phyloP scores from a whole-genome alignment of 2,888 invertebrate species.

The Resseliella maxima region DNA sequence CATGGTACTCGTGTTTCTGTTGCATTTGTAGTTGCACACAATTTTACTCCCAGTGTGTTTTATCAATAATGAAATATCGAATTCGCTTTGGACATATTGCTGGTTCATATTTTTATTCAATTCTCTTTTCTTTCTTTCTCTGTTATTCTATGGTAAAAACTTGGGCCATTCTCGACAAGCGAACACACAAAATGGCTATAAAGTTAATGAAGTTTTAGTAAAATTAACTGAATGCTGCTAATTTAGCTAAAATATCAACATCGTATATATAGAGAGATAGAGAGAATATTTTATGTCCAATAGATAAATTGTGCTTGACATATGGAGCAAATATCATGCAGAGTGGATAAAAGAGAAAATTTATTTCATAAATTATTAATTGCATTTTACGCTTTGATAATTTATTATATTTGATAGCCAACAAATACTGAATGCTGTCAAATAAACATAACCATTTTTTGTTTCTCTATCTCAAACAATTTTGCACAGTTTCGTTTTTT shows the following conservation, averaged over 20 bases:
- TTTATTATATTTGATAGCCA: neutral
- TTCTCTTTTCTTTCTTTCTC: neutral
- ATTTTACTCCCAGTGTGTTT: neutral
- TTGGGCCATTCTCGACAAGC: too few species aligned
- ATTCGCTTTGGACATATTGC: neutral
- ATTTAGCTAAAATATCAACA: too few species aligned
- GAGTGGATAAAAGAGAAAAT: neutral
- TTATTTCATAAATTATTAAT: slow-evolving; percentile 13
- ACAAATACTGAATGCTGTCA: neutral
- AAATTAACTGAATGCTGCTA: neutral
- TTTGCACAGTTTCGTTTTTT: neutral
- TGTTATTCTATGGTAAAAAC: neutral
- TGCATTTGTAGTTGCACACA: neutral
- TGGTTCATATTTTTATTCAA: too few species aligned
- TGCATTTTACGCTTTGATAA: neutral
- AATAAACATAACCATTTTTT: neutral
- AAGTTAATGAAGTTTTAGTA: neutral
- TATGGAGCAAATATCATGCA: neutral
- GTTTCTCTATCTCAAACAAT: neutral
- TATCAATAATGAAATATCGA: neutral
- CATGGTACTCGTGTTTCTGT: neutral
- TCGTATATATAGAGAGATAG: neutral
- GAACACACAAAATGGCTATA: slow-evolving; percentile 7
- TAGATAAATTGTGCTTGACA: neutral
- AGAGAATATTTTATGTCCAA: neutral